These are phyloP conservation scores for Ambastaia sidthimunki DNA, from an alignment of 2,797 vertebrate species.

Conservation along the genomic window DNA sequence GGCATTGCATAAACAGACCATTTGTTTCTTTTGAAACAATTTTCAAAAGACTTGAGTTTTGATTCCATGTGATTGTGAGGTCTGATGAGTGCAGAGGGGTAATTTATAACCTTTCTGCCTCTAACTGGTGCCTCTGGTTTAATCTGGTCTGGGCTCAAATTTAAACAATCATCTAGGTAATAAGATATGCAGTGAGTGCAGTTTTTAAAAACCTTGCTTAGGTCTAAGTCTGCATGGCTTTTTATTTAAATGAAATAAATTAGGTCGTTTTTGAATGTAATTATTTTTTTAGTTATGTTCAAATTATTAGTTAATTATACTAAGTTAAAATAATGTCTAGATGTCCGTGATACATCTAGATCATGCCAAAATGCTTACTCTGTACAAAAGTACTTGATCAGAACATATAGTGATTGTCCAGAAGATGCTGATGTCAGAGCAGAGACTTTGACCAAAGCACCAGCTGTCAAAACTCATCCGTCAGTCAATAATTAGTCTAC, in stretches of 20 bases:
- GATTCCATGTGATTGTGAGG: background rate
- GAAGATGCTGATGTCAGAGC: conserved; percentile 40
- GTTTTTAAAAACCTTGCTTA: background rate
- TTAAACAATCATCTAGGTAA: background rate
- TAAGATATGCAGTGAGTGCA: background rate
- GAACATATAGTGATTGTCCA: conserved; percentile 13
- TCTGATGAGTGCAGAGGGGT: background rate
- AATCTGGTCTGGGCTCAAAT: conserved; percentile 1
- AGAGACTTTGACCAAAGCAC: conserved; percentile 47
- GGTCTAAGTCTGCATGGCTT: too few species aligned
- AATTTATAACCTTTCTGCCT: conserved; percentile 33
- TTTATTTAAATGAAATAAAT: too few species aligned
- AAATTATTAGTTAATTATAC: background rate
- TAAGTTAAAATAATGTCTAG: background rate
- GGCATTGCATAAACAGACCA: background rate
- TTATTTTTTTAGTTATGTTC: background rate
- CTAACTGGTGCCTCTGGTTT: conserved; percentile 13
- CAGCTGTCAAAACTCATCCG: conserved; percentile 43
- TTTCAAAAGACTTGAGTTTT: background rate
- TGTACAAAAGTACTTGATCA: conserved; percentile 11
- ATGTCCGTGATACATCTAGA: background rate
- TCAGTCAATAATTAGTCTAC: conserved; percentile 78
- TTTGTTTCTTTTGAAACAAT: background rate
- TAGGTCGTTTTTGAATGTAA: background rate
- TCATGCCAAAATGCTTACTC: conserved; percentile 15